Percentiles rank a stretch among this genome's conserved stretches.
Conservation (phyloP, 2,113 vertebrate species). For the Sitta europaea region DNA sequence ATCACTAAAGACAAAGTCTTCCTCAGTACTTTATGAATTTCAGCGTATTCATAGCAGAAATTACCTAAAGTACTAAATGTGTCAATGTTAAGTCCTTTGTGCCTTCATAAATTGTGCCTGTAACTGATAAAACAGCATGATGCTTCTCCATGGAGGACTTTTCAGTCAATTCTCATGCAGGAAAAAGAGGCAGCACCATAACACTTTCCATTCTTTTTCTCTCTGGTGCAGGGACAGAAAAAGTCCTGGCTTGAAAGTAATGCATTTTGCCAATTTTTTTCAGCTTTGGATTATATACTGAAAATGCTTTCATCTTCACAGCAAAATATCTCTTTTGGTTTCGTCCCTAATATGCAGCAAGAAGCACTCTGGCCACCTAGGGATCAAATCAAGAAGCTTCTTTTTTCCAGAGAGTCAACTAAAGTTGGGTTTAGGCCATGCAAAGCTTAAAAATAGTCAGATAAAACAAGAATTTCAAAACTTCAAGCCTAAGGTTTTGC, state of each 20-base stretch:
- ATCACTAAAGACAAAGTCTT: not conserved
- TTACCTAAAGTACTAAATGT: not conserved
- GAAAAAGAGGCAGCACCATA: not conserved
- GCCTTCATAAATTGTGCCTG: not conserved
- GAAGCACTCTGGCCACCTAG: not conserved
- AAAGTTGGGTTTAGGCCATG: not conserved
- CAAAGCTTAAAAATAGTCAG: not conserved
- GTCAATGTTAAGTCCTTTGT: not conserved
- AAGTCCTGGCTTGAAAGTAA: not conserved
- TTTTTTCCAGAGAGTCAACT: not conserved
- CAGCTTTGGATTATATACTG: not conserved
- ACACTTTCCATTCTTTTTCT: not conserved
- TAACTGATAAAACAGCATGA: not conserved
- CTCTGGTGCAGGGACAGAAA: not conserved
- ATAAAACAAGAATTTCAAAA: not conserved
- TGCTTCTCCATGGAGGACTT: not conserved
- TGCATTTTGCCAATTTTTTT: not conserved
- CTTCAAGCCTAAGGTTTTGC: not conserved
- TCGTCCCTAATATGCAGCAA: not conserved
- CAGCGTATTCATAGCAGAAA: not conserved
- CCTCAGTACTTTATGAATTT: not conserved
- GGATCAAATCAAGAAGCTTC: not conserved
- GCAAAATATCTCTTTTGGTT: not conserved
- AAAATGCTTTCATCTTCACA: not conserved
- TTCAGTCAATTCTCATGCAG: not conserved